Conservation (phyloP, 2,888 invertebrate genomes). For the Lochmaea capreae region DNA sequence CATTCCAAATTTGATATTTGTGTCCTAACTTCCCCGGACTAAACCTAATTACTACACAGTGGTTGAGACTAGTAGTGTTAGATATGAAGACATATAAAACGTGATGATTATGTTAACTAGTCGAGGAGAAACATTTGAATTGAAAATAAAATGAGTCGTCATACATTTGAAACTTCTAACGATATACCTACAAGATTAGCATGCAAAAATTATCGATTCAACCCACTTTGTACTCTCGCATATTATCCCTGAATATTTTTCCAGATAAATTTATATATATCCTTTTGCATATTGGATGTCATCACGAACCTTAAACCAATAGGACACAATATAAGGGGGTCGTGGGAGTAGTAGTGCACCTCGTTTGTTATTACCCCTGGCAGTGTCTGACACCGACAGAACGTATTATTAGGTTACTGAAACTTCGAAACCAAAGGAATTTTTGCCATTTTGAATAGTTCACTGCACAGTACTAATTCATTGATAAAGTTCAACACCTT, state of each 20-base stretch:
- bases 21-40: no score
- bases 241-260: slow-evolving; percentile 25
- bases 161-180: neutral
- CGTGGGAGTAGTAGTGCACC: slow-evolving; percentile 6
- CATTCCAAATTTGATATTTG: no score
- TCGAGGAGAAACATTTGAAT: neutral
- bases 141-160: neutral
- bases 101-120: neutral
- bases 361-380: slow-evolving; percentile 15
- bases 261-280: slow-evolving; percentile 32
- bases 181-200: slow-evolving; percentile 13
- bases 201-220: slow-evolving; percentile 42
- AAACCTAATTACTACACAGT: no score
- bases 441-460: slow-evolving; percentile 37
- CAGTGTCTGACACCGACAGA: slow-evolving; percentile 50
- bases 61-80: no score
- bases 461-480: slow-evolving; percentile 19
- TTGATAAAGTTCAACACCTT: slow-evolving; percentile 18
- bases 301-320: slow-evolving; percentile 38
- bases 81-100: neutral
- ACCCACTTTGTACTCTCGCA: slow-evolving; percentile 30
- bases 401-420: slow-evolving; percentile 47
- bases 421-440: slow-evolving; percentile 38
- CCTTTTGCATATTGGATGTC: slow-evolving; percentile 38
- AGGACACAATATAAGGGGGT: slow-evolving; percentile 13